Conservation (phyloP, 2,113 vertebrate species). For the Panurus biarmicus region DNA sequence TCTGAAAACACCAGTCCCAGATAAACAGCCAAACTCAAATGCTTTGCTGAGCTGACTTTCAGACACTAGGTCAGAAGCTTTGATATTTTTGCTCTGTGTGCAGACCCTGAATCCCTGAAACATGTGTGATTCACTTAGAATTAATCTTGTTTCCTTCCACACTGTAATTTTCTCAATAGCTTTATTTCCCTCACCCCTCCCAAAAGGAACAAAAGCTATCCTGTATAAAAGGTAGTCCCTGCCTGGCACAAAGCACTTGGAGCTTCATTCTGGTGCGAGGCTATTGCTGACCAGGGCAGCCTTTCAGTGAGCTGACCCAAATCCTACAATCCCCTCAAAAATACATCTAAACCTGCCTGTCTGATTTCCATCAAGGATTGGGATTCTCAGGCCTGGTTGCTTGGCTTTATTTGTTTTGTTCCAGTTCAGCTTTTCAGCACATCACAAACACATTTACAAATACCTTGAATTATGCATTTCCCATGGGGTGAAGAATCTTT, state of each 20-base stretch:
- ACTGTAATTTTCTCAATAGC: background rate
- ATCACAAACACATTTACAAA: slow-evolving; percentile 46
- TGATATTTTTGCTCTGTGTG: background rate
- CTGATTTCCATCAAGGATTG: slow-evolving; percentile 13
- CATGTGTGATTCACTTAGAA: background rate
- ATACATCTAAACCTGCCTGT: background rate
- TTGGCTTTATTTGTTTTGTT: slow-evolving; percentile 29
- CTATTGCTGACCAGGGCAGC: background rate
- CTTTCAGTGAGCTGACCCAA: background rate
- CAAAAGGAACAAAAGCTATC: background rate
- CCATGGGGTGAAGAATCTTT: slow-evolving; percentile 4
- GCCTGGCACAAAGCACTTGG: background rate
- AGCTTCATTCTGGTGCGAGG: background rate
- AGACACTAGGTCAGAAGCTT: background rate
- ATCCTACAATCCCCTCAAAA: background rate
- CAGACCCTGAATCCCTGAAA: background rate
- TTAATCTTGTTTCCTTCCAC: background rate
- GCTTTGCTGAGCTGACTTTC: background rate
- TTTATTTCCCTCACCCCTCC: background rate
- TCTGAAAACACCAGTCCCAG: background rate
- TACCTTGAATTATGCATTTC: slow-evolving; percentile 51
- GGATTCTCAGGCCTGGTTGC: background rate
- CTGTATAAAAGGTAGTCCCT: background rate
- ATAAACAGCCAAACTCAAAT: background rate
- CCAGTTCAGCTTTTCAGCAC: slow-evolving; percentile 39